Evolutionary conservation across 92 coral and sea anemone genomes (phyloP).

Genomic region (Porites rus): DNA sequence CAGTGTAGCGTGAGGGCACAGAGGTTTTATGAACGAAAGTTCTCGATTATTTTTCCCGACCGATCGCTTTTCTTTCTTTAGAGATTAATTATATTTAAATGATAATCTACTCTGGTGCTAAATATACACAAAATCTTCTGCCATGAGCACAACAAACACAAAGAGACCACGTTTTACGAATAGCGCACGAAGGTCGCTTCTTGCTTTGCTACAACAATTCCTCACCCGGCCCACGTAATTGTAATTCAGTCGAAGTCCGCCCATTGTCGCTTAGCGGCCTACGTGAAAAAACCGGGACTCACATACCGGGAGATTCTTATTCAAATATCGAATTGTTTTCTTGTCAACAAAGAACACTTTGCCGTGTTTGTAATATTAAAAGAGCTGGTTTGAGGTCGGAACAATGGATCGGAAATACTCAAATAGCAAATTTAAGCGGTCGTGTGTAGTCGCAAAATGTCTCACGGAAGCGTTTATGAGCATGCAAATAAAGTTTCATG

Average conservation of each 20-base stretch:
- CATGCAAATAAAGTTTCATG: slow-evolving; percentile 70
- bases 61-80: slow-evolving; percentile 31
- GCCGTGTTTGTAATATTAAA: slow-evolving; percentile 60
- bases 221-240: background rate
- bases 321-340: slow-evolving; percentile 67
- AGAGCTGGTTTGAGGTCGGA: slow-evolving; percentile 60
- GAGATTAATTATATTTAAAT: slow-evolving; percentile 81
- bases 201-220: background rate
- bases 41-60: slow-evolving; percentile 30
- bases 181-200: slow-evolving; percentile 18
- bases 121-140: slow-evolving; percentile 67
- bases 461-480: slow-evolving; percentile 60
- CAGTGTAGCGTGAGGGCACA: background rate
- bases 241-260: background rate
- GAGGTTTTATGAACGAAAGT: background rate
- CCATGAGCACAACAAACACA: slow-evolving; percentile 75
- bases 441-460: slow-evolving; percentile 54
- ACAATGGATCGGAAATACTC: slow-evolving; percentile 71
- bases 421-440: slow-evolving; percentile 60
- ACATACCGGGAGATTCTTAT: slow-evolving; percentile 39
- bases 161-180: slow-evolving; percentile 77
- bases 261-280: background rate
- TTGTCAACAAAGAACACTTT: slow-evolving; percentile 72
- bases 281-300: background rate
- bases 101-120: slow-evolving; percentile 79